phyloP scores from a whole-genome alignment of 2,797 vertebrate species.

The Mallotus villosus region DNA sequence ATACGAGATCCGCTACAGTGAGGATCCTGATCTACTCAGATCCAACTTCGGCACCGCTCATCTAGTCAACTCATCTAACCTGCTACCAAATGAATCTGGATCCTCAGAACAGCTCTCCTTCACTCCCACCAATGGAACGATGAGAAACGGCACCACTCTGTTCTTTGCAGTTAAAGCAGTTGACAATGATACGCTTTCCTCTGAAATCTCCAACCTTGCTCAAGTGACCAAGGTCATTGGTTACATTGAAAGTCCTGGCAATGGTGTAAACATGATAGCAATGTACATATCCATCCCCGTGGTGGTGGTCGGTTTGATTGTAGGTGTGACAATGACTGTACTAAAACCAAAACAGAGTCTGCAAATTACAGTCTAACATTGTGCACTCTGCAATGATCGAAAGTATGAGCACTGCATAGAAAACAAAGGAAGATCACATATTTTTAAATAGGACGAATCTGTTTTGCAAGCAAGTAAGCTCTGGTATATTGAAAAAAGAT shows the following conservation, averaged over 20 bases:
- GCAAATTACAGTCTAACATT: too few relatives aligned
- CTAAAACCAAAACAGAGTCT: background rate
- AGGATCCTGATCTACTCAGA: constrained; percentile 49
- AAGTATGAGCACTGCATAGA: too few relatives aligned
- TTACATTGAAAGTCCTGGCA: background rate
- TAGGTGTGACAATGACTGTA: constrained; percentile 1
- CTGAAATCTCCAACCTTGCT: constrained; percentile 68
- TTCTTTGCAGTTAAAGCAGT: constrained; percentile 60
- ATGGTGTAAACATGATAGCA: background rate
- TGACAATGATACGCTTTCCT: constrained; percentile 47
- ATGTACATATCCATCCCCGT: constrained; percentile 23
- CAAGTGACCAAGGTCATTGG: constrained; percentile 38
- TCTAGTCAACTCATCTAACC: constrained; percentile 49
- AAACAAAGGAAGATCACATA: too few relatives aligned
- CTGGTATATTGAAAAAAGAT: too few relatives aligned
- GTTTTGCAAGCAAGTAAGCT: too few relatives aligned
- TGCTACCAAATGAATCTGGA: constrained; percentile 55
- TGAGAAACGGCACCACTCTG: constrained; percentile 41
- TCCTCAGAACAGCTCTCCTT: constrained; percentile 60
- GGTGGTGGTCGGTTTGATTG: constrained; percentile 13
- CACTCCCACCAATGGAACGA: constrained; percentile 33
- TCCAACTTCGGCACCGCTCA: constrained; percentile 54
- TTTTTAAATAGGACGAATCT: too few relatives aligned
- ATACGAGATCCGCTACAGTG: constrained; percentile 70
- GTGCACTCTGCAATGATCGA: too few relatives aligned